Percentiles rank a stretch among this genome's conserved stretches.
phyloP scores from a whole-genome alignment of 2,113 vertebrate genomes.

The Myodes glareolus region DNA sequence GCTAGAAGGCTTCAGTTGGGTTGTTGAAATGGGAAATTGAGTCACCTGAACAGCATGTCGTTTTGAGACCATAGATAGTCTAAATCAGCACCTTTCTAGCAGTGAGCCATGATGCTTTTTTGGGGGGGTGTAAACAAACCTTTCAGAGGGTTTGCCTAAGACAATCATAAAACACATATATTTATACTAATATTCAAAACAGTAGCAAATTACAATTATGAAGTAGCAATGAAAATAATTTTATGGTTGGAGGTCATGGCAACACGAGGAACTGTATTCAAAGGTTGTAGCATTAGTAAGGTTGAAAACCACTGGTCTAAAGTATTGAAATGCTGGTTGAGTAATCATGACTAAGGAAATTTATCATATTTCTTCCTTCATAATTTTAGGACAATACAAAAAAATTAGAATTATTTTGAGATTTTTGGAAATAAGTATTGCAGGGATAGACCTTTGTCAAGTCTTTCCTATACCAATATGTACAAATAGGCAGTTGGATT shows the following conservation, averaged over 20 bases:
- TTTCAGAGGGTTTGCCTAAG: not conserved
- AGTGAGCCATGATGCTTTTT: not conserved
- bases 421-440: not conserved
- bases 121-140: not conserved
- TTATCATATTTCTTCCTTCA: not conserved
- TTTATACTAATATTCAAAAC: not conserved
- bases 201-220: not conserved
- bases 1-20: not conserved
- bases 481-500: conserved; percentile 12
- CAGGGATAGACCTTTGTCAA: not conserved
- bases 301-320: not conserved
- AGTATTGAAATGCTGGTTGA: not conserved
- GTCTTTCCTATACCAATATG: not conserved
- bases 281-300: not conserved
- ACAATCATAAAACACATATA: not conserved
- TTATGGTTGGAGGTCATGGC: not conserved
- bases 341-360: not conserved
- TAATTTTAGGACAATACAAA: conserved; percentile 13
- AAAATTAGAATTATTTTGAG: conserved; percentile 12
- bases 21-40: not conserved
- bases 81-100: not conserved
- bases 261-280: not conserved
- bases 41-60: not conserved
- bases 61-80: not conserved
- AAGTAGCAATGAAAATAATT: not conserved